These are phyloP conservation scores for Dendronephthya gigantea DNA, from an alignment of 64 coral and sea anemone species.

Conservation along the genomic window DNA sequence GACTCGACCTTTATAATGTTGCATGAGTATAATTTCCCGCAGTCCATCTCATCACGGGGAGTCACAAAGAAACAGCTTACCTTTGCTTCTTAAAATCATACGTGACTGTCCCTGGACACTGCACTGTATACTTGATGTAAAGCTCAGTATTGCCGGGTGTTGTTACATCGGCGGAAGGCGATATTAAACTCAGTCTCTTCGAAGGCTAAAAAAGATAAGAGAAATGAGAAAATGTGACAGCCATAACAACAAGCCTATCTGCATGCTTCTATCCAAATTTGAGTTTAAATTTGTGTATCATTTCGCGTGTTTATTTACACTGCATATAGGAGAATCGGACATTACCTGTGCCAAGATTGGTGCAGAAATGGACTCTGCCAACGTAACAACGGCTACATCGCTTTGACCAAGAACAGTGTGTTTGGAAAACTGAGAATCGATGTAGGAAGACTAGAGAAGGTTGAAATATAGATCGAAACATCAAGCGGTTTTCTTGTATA, in stretches of 20 bases:
- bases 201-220: conserved; percentile 4
- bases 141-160: background rate
- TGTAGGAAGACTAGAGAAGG: conserved; percentile 61
- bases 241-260: too few species aligned
- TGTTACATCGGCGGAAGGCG: background rate
- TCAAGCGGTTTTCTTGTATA: background rate
- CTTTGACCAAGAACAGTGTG: conserved; percentile 63
- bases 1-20: too few species aligned
- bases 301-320: too few species aligned
- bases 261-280: background rate
- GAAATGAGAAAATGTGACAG: too few species aligned
- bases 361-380: conserved; percentile 63
- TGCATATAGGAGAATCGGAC: too few species aligned
- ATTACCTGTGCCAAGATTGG: conserved; percentile 40
- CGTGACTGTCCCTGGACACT: background rate
- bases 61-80: background rate
- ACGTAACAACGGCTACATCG: conserved; percentile 46
- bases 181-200: background rate
- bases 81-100: background rate
- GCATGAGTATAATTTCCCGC: too few species aligned
- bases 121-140: background rate
- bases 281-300: too few species aligned
- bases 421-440: conserved; percentile 55
- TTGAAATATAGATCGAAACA: background rate
- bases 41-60: too few species aligned